Percentiles rank a stretch among this genome's conserved stretches.
Evolutionary conservation across 2,797 vertebrate genomes (phyloP).

Genomic region (Poecilia picta): DNA sequence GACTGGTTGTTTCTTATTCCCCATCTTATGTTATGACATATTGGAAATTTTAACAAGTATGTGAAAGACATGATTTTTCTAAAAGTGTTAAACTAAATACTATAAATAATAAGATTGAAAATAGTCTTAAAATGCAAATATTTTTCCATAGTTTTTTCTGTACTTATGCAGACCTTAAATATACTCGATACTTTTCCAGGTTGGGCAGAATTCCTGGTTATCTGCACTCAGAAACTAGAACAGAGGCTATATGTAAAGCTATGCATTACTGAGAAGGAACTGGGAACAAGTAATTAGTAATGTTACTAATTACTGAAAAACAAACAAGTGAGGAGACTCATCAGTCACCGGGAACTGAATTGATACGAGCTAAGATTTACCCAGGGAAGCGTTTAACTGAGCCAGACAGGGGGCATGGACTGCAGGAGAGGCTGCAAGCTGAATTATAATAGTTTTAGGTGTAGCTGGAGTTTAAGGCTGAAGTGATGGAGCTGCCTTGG

Average conservation of each 20-base stretch:
- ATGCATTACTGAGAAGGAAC: slow-evolving; percentile 3
- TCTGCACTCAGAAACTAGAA: neutral
- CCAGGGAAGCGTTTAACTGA: slow-evolving; percentile 39
- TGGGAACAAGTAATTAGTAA: slow-evolving; percentile 7
- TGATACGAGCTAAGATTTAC: slow-evolving; percentile 23
- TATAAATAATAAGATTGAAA: neutral
- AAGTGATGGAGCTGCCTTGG: slow-evolving; percentile 5
- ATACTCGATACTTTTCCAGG: neutral
- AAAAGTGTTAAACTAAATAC: neutral
- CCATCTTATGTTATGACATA: too few relatives aligned
- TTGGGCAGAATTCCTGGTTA: neutral
- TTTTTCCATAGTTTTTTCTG: neutral
- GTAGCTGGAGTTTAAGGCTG: slow-evolving; percentile 19
- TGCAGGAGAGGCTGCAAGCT: slow-evolving; percentile 28
- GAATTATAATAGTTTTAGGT: slow-evolving; percentile 33
- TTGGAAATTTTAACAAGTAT: too few relatives aligned
- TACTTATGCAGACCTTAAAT: neutral
- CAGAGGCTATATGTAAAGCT: neutral
- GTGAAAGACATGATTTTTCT: too few relatives aligned
- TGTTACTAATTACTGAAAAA: neutral
- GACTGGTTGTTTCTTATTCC: too few relatives aligned
- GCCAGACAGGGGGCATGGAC: slow-evolving; percentile 30
- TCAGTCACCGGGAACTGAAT: neutral
- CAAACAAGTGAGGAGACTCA: slow-evolving; percentile 1
- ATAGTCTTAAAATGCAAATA: neutral